Percentiles rank a stretch among this genome's conserved stretches.
These are phyloP conservation scores for Orthosia cruda DNA, from an alignment of 2,888 invertebrate species.

Conservation along the genomic window DNA sequence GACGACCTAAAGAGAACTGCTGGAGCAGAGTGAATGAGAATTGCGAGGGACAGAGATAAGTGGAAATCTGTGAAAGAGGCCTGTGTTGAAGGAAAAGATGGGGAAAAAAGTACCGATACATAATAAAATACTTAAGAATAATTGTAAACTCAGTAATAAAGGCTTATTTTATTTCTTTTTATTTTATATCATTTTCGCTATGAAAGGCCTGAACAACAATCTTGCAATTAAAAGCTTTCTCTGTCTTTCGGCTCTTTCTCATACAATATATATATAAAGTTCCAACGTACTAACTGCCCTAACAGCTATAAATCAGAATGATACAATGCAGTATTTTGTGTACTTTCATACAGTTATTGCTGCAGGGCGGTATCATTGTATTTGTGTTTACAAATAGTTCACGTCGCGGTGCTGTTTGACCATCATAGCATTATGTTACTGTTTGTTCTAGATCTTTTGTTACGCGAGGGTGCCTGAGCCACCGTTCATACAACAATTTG, in stretches of 20 bases:
- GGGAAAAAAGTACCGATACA: no score
- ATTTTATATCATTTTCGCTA: no score
- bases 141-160: no score
- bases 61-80: no score
- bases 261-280: slow-evolving; percentile 45
- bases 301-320: slow-evolving; percentile 83
- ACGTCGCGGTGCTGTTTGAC: slow-evolving; percentile 84
- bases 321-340: slow-evolving; percentile 85
- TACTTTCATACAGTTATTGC: slow-evolving; percentile 83
- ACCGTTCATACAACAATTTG: slow-evolving; percentile 89
- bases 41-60: no score
- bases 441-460: slow-evolving; percentile 90
- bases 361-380: slow-evolving; percentile 83
- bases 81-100: no score
- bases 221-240: slow-evolving; percentile 57
- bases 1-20: no score
- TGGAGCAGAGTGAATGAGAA: no score
- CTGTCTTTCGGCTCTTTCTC: slow-evolving; percentile 62
- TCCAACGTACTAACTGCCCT: slow-evolving; percentile 65
- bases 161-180: no score
- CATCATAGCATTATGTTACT: slow-evolving; percentile 87
- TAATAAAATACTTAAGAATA: no score
- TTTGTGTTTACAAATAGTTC: slow-evolving; percentile 87
- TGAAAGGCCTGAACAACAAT: slow-evolving; percentile 32
- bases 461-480: slow-evolving; percentile 81